These are phyloP conservation scores for Serranus cabrilla DNA, from an alignment of 2,797 vertebrate species.

Conservation along the genomic window DNA sequence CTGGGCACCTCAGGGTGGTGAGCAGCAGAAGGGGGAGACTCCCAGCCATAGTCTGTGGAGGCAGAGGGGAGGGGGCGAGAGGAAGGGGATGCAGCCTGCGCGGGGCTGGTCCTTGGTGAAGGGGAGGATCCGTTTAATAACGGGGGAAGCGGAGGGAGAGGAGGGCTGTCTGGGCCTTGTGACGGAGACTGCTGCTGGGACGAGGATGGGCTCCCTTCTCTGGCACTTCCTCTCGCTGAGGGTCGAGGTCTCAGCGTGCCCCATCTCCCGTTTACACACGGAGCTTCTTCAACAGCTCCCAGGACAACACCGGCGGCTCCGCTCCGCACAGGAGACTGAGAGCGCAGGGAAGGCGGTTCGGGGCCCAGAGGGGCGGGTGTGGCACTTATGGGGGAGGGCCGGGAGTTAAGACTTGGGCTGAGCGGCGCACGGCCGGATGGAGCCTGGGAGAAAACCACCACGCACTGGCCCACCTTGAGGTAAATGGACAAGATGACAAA, in stretches of 20 bases:
- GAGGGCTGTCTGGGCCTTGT: conserved; percentile 90
- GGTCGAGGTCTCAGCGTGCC: conserved; percentile 94
- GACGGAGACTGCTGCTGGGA: conserved; percentile 89
- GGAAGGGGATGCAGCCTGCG: conserved; percentile 89
- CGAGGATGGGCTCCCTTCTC: conserved; percentile 94
- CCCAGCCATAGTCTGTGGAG: conserved; percentile 90
- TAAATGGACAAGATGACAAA: conserved; percentile 22
- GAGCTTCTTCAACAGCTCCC: conserved; percentile 91
- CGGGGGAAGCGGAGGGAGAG: conserved; percentile 84
- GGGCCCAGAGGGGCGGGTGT: conserved; percentile 92
- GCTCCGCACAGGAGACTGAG: conserved; percentile 92
- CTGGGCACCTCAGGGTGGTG: conserved; percentile 85
- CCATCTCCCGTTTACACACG: conserved; percentile 98
- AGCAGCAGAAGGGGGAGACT: conserved; percentile 83
- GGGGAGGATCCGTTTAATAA: conserved; percentile 91
- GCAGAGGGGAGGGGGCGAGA: conserved; percentile 80
- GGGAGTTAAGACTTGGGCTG: conserved; percentile 97
- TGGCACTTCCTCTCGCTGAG: conserved; percentile 87
- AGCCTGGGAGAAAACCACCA: conserved; percentile 98
- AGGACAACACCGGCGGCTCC: conserved; percentile 82
- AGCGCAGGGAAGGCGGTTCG: conserved; percentile 92
- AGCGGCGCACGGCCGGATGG: conserved; percentile 96
- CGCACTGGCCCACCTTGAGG: conserved; percentile 95
- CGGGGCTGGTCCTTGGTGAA: conserved; percentile 92
- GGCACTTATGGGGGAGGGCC: conserved; percentile 98